Evolutionary conservation across 2,797 vertebrate species (phyloP), one percentile per base, ranked within the genome.

Genomic region (Acrocephalus scirpaceus): DNA sequence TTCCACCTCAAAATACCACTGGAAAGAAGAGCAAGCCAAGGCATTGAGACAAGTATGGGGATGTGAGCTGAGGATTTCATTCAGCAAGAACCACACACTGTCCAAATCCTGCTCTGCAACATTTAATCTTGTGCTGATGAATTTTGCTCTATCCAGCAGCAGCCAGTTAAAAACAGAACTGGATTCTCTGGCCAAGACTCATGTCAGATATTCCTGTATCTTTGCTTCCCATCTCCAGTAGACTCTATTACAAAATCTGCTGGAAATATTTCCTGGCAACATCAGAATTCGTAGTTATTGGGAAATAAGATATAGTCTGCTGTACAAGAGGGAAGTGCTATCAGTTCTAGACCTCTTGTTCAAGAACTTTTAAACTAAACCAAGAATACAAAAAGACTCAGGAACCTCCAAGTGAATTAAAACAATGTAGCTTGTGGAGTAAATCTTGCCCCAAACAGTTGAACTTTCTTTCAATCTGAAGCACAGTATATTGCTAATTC

Each of bases 151-250:
- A 71, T 73, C 48, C 53, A 93, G 56, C 56, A 94, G 57, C 54
- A 88, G 77, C n/a, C 72, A 85, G 71, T 58, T 76, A 72, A 77
- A 94, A 95, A 21, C 48, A 85, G 83, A 88, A 71, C 20, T 30
- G 38, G 45, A 30, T 74, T 20, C 47, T 69, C 20, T 38, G 73
- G 88, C 81, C 88, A 97, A 92, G 61, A 62, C 45, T 89, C 78
- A 91, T 87, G 89, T 87, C 86, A 96, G 86, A 89, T 94, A 93
- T 83, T 95, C 81, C 89, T 91, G 57, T 74, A 87, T 85, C 84
- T 94, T 79, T 80, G 20, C 74, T 86, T 87, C 53, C 38, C 47
- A 53, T 89, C 80, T 94, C 74, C 71, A 86, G 40, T 71, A 48
- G 45, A 61, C 84, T 66, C n/a, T 79, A 54, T 91, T 95, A 92